phyloP scores from a whole-genome alignment of 2,113 vertebrate genomes.

The Seriola aureovittata region DNA sequence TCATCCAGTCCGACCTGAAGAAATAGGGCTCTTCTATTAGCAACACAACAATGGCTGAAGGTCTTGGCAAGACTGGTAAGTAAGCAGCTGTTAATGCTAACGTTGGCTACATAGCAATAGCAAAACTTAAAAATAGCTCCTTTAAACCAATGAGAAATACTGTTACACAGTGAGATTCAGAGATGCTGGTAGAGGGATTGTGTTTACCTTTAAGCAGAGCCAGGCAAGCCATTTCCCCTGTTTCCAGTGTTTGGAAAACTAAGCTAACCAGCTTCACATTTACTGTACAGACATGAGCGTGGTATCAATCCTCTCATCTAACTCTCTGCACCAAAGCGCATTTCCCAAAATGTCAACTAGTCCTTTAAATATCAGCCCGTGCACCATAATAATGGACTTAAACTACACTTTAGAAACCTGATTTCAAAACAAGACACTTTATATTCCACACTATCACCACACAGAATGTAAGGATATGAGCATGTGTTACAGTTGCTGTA shows the following conservation, averaged over 20 bases:
- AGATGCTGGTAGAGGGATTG: background rate
- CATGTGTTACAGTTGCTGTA: conserved; percentile 5
- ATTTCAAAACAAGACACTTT: conserved; percentile 14
- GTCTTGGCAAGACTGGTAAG: too few relatives aligned
- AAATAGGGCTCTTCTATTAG: too few relatives aligned
- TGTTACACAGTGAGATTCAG: background rate
- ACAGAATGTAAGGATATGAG: background rate
- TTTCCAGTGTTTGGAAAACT: background rate
- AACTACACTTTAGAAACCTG: background rate
- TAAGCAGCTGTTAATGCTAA: too few relatives aligned
- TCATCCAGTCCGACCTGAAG: too few relatives aligned
- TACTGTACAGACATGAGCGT: background rate
- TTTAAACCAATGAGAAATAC: background rate
- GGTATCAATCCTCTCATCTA: background rate
- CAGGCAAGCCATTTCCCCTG: background rate
- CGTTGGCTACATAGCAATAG: too few relatives aligned
- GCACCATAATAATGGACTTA: conserved; percentile 4
- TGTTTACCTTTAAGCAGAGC: background rate
- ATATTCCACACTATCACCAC: conserved; percentile 23
- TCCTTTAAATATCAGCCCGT: background rate
- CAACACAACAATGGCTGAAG: too few relatives aligned
- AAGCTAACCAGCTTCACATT: background rate
- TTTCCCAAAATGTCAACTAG: background rate
- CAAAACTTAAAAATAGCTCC: too few relatives aligned
- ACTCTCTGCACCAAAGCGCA: background rate